Evolutionary conservation across 2,888 invertebrate genomes (phyloP).

Genomic region (Hemistola chrysoprasaria): DNA sequence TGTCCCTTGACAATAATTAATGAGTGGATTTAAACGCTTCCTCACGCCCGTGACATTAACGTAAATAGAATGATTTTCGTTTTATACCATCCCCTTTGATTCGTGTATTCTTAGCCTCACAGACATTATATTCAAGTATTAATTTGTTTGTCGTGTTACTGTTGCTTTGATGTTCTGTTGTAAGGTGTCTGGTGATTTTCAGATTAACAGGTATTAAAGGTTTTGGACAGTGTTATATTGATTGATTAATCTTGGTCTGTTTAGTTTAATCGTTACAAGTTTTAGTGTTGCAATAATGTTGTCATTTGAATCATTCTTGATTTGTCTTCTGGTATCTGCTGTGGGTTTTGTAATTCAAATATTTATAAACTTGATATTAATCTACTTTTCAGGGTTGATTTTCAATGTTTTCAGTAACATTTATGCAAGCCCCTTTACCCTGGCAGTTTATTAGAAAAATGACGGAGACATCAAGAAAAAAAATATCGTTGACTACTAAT

Average conservation of each 20-base stretch:
- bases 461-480: no score
- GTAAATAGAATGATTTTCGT: slow-evolving; percentile 80
- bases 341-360: no score
- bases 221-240: slow-evolving; percentile 49
- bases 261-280: slow-evolving; percentile 11
- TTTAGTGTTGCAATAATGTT: slow-evolving; percentile 2
- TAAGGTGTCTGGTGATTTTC: slow-evolving; percentile 72
- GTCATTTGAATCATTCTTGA: neutral
- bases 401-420: no score
- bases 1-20: slow-evolving; percentile 82
- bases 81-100: slow-evolving; percentile 76
- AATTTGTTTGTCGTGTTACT: slow-evolving; percentile 69
- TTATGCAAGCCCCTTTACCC: no score
- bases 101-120: slow-evolving; percentile 72
- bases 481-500: no score
- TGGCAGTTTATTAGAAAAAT: no score
- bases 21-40: slow-evolving; percentile 82
- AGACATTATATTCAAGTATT: slow-evolving; percentile 72
- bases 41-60: slow-evolving; percentile 82
- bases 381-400: no score
- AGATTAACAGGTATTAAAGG: slow-evolving; percentile 55
- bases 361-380: no score
- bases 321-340: no score
- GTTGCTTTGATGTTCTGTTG: slow-evolving; percentile 78
- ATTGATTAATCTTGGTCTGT: slow-evolving; percentile 40